These are phyloP conservation scores for Yasuhikotakia modesta DNA, from an alignment of 2,797 vertebrate genomes.

Conservation along the genomic window DNA sequence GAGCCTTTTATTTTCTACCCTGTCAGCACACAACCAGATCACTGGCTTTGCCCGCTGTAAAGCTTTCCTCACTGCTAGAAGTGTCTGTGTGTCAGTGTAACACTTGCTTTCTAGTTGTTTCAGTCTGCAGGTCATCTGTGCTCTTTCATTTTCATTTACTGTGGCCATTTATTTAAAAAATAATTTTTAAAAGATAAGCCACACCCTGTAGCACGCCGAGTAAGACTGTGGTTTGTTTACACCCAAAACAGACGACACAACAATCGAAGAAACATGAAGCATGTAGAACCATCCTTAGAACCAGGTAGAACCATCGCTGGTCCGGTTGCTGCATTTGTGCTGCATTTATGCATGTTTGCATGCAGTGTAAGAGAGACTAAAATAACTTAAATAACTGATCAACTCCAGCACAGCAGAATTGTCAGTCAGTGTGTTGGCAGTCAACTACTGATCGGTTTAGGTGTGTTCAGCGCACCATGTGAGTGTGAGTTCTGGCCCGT, in stretches of 20 bases:
- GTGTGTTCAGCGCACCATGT: neutral
- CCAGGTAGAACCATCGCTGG: too few relatives aligned
- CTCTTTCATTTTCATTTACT: neutral
- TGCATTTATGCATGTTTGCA: too few relatives aligned
- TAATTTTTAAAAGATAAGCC: neutral
- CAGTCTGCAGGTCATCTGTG: neutral
- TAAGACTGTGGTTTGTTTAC: neutral
- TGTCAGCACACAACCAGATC: neutral
- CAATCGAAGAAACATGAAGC: neutral
- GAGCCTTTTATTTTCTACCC: neutral
- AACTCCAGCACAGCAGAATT: neutral
- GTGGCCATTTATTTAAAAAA: neutral
- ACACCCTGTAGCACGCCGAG: neutral
- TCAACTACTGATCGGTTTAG: too few relatives aligned
- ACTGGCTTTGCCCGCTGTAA: slow-evolving; percentile 33
- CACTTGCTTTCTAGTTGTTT: neutral
- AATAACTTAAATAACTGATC: neutral
- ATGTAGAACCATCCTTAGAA: neutral
- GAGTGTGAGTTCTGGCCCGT: slow-evolving; percentile 5
- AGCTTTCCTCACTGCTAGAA: slow-evolving; percentile 4
- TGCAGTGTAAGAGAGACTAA: too few relatives aligned
- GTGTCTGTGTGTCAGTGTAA: neutral
- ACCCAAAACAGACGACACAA: neutral
- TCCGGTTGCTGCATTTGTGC: too few relatives aligned
- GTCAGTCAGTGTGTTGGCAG: neutral